Evolutionary conservation across 2,113 vertebrate species (phyloP).

Genomic region (Cyanocitta stelleri): DNA sequence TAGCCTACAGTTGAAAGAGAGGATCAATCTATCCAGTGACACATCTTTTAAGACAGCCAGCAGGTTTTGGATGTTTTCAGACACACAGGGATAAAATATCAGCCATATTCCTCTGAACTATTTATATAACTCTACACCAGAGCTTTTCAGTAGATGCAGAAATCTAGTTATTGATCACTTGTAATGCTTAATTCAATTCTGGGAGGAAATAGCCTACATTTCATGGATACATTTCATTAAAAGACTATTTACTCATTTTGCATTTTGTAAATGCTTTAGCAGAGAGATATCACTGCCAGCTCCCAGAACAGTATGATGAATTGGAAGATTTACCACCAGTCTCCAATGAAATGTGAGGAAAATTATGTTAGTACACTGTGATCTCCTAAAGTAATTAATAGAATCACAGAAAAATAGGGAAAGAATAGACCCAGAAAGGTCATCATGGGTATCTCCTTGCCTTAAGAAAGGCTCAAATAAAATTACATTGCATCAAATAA

Average conservation of each 20-base stretch:
- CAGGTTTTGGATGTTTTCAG: not conserved
- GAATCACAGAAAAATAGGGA: not conserved
- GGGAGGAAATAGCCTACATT: constrained; percentile 30
- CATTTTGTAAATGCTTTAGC: constrained; percentile 30
- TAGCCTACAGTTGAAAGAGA: not conserved
- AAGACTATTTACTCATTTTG: constrained; percentile 41
- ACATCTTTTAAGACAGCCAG: not conserved
- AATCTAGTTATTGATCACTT: constrained; percentile 43
- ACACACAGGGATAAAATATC: not conserved
- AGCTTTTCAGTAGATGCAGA: not conserved
- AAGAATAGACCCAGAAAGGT: not conserved
- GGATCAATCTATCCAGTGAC: not conserved
- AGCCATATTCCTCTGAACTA: not conserved
- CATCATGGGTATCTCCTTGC: not conserved
- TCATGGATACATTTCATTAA: constrained; percentile 52
- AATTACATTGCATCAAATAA: not conserved
- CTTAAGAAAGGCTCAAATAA: not conserved
- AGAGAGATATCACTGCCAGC: not conserved
- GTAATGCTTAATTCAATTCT: constrained; percentile 26
- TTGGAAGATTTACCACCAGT: not conserved
- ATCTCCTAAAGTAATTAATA: not conserved
- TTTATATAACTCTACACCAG: not conserved
- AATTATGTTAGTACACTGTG: not conserved
- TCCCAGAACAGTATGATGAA: not conserved
- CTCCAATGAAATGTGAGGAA: not conserved